phyloP scores from a whole-genome alignment of 2,113 vertebrate species.

The Neolamprologus devosi region DNA sequence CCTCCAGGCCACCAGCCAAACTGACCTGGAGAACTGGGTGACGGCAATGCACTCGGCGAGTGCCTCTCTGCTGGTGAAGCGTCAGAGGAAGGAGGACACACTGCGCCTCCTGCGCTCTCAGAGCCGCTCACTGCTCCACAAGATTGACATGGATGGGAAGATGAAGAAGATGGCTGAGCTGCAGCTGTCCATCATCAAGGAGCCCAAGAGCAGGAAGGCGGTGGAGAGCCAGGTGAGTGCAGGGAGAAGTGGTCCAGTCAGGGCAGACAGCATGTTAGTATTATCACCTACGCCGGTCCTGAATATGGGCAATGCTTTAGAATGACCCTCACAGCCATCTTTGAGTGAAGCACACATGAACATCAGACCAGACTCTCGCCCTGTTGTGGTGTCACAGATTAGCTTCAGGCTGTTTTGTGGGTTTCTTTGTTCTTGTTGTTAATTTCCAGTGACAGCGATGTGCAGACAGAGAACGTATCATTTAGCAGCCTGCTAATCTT shows the following conservation, averaged over 20 bases:
- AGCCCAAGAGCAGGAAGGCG: conserved; percentile 85
- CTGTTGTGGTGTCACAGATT: not conserved
- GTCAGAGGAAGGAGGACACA: conserved; percentile 84
- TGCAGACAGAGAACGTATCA: not conserved
- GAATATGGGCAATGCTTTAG: not conserved
- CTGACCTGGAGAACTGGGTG: conserved; percentile 92
- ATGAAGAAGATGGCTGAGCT: conserved; percentile 96
- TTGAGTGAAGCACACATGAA: not conserved
- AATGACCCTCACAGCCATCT: not conserved
- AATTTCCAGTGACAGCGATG: not conserved
- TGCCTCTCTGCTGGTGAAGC: conserved; percentile 83
- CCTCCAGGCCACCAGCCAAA: conserved; percentile 83
- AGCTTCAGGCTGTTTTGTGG: not conserved
- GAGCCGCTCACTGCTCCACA: conserved; percentile 80
- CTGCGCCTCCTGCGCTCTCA: conserved; percentile 79
- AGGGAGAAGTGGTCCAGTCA: not conserved
- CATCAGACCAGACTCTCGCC: not conserved
- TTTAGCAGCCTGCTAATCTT: not conserved
- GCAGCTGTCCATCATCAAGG: conserved; percentile 84
- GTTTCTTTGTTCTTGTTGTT: not conserved
- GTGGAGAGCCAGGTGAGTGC: conserved; percentile 85
- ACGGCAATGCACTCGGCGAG: conserved; percentile 91
- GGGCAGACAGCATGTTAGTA: not conserved
- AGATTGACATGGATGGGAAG: conserved; percentile 91
- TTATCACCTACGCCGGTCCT: not conserved